Evolutionary conservation across 1,140 invertebrate species (phyloP), one percentile per base, ranked within the genome.

Genomic region (Steinernema khuongi): DNA sequence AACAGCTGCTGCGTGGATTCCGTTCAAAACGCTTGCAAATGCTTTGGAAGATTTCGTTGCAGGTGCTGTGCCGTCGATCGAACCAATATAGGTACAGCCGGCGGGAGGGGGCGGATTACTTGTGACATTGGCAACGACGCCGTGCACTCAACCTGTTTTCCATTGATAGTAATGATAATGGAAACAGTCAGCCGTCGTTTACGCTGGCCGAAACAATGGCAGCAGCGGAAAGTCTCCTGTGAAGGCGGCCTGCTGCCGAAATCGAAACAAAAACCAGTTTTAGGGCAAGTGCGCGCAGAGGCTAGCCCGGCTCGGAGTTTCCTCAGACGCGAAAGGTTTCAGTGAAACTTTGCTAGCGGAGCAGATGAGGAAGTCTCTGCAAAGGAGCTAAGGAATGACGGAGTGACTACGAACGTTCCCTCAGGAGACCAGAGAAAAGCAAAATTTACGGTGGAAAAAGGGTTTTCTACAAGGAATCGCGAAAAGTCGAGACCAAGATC

Each of bases 241-340:
- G 50, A 60, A 60, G 50, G 26, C 50, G 26, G 4, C 50, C 50
- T 60, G n/a, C n/a, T n/a, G 50, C 50, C 50, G 22, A 60, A 17
- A 60, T 60, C 50, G 19, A 60, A 60, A 22, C 19, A 60, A 60
- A 60, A 60, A 60, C 50, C 50, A 60, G 50, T 60, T 60, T 60
- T 2, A 11, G 19, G 11, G 50, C 50, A 22, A 60, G 50, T n/a
- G n/a, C 50, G 50, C 50, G 19, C 7, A 60, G 50, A 60, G 50
- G 50, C 50, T 26, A 26, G 19, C 50, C 14, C 4, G 4, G 50
- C 36, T 60, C 50, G 4, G n/a, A n/a, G n/a, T 22, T 60, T 60
- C 50, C 50, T 60, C 50, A 60, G 7, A 17, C 50, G 50, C 50
- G 26, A 22, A 60, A 60, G 14, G 50, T 60, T 60, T 60, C 50